A percentile compares a stretch with the other conserved stretches of the same genome.
Conservation (phyloP, 2,113 vertebrate genomes). For the Bos indicus region DNA sequence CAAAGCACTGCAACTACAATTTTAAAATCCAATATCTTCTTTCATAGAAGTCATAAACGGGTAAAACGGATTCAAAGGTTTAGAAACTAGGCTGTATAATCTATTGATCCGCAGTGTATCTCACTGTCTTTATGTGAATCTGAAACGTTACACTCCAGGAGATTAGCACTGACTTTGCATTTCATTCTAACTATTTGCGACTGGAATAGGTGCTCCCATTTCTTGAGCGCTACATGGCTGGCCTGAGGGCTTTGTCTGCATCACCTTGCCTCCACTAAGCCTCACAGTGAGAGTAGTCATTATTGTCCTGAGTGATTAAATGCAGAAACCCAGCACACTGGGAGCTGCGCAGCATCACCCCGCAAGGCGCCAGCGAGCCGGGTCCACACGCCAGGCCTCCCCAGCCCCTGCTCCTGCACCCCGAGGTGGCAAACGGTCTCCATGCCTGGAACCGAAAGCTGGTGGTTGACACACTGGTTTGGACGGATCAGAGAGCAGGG, state of each 20-base stretch:
- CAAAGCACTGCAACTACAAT: fast-evolving
- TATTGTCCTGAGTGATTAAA: not conserved
- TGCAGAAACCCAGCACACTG: fast-evolving
- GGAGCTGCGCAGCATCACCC: not conserved
- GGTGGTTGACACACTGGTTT: not conserved
- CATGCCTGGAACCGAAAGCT: fast-evolving
- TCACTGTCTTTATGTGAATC: fast-evolving
- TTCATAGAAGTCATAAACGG: not conserved
- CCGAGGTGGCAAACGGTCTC: fast-evolving
- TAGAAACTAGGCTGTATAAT: fast-evolving
- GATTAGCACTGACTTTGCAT: not conserved
- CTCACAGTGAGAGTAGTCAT: fast-evolving
- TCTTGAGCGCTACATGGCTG: fast-evolving
- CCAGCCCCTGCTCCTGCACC: fast-evolving
- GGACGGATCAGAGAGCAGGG: too few species aligned
- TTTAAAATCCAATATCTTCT: not conserved
- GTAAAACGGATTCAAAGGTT: not conserved
- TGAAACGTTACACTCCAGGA: fast-evolving
- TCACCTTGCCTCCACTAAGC: not conserved
- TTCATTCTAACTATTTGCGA: fast-evolving
- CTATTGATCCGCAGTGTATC: not conserved
- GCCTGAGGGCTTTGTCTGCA: not conserved
- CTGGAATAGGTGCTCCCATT: fast-evolving
- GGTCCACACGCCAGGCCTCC: not conserved
- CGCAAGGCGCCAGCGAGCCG: fast-evolving